Percentiles rank a stretch among this genome's conserved stretches.
Conservation (phyloP, 2,113 vertebrate species). For the Microcebus ravelobensis region DNA sequence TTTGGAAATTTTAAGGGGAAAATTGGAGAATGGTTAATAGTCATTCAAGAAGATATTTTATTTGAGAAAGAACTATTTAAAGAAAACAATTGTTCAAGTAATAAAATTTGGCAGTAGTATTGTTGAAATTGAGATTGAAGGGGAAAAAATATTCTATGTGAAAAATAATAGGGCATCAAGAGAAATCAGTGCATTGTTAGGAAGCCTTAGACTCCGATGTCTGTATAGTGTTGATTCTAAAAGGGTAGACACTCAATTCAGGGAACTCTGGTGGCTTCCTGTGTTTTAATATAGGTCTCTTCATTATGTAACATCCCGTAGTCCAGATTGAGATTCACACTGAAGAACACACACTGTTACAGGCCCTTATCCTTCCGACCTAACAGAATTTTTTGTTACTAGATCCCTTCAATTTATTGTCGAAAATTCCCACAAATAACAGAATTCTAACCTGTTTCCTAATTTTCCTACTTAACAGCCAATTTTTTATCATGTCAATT, state of each 20-base stretch:
- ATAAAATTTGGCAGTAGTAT: neutral
- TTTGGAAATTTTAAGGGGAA: neutral
- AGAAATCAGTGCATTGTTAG: neutral
- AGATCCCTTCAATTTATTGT: slow-evolving; percentile 9
- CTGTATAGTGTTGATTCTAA: neutral
- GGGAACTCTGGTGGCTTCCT: neutral
- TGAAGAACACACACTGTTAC: neutral
- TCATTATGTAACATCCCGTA: neutral
- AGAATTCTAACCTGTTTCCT: slow-evolving; percentile 28
- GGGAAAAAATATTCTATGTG: neutral
- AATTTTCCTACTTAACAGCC: slow-evolving; percentile 32
- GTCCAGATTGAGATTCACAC: neutral
- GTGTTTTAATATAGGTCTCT: neutral
- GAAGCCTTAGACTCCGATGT: neutral
- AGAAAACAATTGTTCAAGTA: neutral
- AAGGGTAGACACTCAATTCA: neutral
- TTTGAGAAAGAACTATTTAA: neutral
- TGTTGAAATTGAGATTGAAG: neutral
- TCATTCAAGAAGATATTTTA: neutral
- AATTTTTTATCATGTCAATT: neutral
- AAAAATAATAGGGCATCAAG: neutral
- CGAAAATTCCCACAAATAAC: slow-evolving; percentile 43
- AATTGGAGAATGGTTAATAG: neutral
- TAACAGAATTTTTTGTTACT: neutral
- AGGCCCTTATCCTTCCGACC: neutral